Percentiles rank a stretch among this genome's conserved stretches.
Conservation (phyloP, 2,797 vertebrate genomes). For the Oryzias dopingdopingensis region DNA sequence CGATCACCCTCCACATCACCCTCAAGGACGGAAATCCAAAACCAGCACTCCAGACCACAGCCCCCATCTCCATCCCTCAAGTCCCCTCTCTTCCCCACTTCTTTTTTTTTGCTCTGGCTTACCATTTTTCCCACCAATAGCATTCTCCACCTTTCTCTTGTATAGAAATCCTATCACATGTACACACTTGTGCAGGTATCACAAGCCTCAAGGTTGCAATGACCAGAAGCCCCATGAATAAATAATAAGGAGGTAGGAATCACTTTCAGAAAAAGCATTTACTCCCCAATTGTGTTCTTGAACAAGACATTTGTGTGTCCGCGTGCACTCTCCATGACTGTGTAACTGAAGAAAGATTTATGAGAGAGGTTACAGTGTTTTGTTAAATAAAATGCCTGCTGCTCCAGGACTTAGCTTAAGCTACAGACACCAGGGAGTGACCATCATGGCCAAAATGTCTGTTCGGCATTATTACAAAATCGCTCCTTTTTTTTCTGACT, state of each 20-base stretch:
- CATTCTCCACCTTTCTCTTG: conserved; percentile 44
- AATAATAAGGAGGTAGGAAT: conserved; percentile 81
- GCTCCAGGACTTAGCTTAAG: conserved; percentile 56
- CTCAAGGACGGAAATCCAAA: conserved; percentile 83
- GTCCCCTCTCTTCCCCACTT: conserved; percentile 26
- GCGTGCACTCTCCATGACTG: conserved; percentile 14
- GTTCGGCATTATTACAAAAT: too few relatives aligned
- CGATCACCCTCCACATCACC: conserved; percentile 73
- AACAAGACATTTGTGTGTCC: conserved; percentile 52
- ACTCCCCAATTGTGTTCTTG: conserved; percentile 79
- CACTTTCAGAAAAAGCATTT: conserved; percentile 83
- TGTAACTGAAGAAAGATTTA: conserved; percentile 61
- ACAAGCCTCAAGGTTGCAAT: conserved; percentile 80
- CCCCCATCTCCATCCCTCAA: conserved; percentile 43
- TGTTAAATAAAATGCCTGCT: conserved; percentile 66
- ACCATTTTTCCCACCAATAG: conserved; percentile 55
- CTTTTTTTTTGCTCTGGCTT: conserved; percentile 40
- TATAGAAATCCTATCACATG: conserved; percentile 54
- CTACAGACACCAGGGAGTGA: conserved; percentile 49
- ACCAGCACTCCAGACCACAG: conserved; percentile 67
- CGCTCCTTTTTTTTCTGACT: neutral
- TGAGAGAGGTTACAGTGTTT: conserved; percentile 56
- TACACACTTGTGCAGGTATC: conserved; percentile 48
- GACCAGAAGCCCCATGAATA: conserved; percentile 82
- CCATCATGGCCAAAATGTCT: conserved; percentile 37